Conservation (phyloP, 2,113 vertebrate species). For the Microtus pennsylvanicus region DNA sequence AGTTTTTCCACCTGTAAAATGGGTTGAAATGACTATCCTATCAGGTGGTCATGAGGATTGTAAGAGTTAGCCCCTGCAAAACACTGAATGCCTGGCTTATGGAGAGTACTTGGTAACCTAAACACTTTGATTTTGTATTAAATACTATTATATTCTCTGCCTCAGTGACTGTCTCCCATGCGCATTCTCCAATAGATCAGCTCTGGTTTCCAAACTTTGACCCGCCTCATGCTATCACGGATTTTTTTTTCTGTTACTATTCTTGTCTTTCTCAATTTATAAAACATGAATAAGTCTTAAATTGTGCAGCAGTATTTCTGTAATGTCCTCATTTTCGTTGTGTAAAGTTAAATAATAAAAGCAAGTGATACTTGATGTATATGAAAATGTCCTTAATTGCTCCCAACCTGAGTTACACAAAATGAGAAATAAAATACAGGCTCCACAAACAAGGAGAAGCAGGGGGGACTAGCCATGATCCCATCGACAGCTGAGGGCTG, state of each 20-base stretch:
- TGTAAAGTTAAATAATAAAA: conserved; percentile 52
- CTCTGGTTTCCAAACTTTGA: neutral
- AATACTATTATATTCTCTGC: neutral
- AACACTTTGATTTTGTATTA: neutral
- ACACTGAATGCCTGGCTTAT: neutral
- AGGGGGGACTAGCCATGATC: conserved; percentile 33
- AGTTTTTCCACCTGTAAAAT: conserved; percentile 9
- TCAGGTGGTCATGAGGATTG: neutral
- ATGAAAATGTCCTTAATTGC: conserved; percentile 60
- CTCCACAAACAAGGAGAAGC: neutral
- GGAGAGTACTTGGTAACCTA: neutral
- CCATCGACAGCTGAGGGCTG: neutral
- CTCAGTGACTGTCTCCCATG: neutral
- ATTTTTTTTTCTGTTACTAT: conserved; percentile 29
- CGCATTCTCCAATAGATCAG: neutral
- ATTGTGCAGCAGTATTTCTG: conserved; percentile 49
- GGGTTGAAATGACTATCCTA: neutral
- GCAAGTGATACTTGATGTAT: conserved; percentile 2
- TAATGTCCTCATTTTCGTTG: conserved; percentile 32
- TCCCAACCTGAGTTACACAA: conserved; percentile 56
- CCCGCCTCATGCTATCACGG: neutral
- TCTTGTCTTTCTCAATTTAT: conserved; percentile 55
- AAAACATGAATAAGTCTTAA: conserved; percentile 71
- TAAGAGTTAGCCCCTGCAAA: neutral
- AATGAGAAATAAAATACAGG: conserved; percentile 41